Conservation (phyloP, 1,140 invertebrate genomes). For the Heliothis virescens region DNA sequence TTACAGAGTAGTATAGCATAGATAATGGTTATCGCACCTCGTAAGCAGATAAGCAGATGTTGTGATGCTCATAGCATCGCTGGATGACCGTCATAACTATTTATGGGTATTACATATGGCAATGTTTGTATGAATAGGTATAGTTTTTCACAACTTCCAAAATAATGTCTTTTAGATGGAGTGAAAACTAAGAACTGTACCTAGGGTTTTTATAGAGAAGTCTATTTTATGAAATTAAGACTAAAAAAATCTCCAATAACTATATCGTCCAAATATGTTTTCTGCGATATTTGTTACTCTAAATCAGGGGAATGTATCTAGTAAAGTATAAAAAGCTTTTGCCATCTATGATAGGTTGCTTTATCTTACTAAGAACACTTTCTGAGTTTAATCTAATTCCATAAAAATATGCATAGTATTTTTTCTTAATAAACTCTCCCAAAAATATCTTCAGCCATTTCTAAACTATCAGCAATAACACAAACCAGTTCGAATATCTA, state of each 20-base stretch:
- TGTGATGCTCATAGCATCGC: slow-evolving; percentile 24
- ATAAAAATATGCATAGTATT: no score
- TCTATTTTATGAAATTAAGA: no score
- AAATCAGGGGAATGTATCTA: no score
- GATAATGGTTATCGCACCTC: slow-evolving; percentile 9
- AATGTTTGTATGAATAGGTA: neutral
- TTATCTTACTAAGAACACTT: no score
- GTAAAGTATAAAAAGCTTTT: neutral
- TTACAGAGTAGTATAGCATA: neutral
- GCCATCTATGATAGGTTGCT: no score
- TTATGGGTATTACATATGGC: slow-evolving; percentile 13
- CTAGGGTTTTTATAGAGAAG: no score
- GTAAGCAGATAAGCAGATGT: slow-evolving; percentile 17
- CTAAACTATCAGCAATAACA: slow-evolving; percentile 20
- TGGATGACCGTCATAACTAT: slow-evolving; percentile 35
- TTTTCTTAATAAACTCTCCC: neutral
- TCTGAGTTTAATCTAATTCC: no score
- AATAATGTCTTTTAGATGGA: no score
- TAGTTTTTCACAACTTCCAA: neutral
- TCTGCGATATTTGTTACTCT: no score
- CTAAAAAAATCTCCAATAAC: no score
- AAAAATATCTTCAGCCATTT: neutral
- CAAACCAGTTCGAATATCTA: neutral
- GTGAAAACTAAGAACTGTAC: no score
- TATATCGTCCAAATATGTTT: no score